A percentile compares a stretch with the other conserved stretches of the same genome.
Conservation (phyloP, 1,140 invertebrate genomes). For the Drosophila kohkoa region DNA sequence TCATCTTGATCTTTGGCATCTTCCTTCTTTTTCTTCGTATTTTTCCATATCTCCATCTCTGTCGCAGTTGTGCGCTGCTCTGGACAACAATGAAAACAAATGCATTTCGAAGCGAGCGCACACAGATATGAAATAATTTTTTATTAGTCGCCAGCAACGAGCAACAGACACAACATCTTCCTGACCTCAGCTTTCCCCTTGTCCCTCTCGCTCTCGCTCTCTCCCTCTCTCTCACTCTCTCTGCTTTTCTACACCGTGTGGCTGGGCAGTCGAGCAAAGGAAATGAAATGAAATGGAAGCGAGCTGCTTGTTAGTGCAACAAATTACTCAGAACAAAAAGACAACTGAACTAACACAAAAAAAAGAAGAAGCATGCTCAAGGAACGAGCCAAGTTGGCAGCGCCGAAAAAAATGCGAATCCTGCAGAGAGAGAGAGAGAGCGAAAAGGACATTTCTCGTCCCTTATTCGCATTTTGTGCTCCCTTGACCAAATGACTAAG, state of each 20-base stretch:
- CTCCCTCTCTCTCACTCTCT: not conserved
- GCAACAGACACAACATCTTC: conserved; percentile 12
- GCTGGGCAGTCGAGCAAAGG: conserved; percentile 40
- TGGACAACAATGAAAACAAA: conserved; percentile 71
- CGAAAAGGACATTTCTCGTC: not conserved
- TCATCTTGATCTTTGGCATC: conserved; percentile 69
- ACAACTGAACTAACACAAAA: conserved; percentile 5
- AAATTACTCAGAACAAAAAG: conserved; percentile 66
- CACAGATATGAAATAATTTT: conserved; percentile 75
- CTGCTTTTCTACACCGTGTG: conserved; percentile 10
- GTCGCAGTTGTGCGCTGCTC: conserved; percentile 8
- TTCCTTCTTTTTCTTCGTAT: not conserved
- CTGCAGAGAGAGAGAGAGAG: conserved; percentile 1
- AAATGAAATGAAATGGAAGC: conserved; percentile 63
- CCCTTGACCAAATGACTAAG: conserved; percentile 69
- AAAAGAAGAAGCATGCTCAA: conserved; percentile 2
- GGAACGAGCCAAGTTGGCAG: conserved; percentile 21
- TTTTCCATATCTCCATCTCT: not conserved
- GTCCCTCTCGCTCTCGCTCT: not conserved
- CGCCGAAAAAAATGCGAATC: conserved; percentile 9
- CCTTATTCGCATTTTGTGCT: not conserved
- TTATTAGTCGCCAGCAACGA: conserved; percentile 59
- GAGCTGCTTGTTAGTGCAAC: conserved; percentile 74
- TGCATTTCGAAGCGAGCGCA: conserved; percentile 60
- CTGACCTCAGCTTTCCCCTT: not conserved